These are phyloP conservation scores for Columba janthina DNA, from an alignment of 2,113 vertebrate genomes.

Conservation along the genomic window DNA sequence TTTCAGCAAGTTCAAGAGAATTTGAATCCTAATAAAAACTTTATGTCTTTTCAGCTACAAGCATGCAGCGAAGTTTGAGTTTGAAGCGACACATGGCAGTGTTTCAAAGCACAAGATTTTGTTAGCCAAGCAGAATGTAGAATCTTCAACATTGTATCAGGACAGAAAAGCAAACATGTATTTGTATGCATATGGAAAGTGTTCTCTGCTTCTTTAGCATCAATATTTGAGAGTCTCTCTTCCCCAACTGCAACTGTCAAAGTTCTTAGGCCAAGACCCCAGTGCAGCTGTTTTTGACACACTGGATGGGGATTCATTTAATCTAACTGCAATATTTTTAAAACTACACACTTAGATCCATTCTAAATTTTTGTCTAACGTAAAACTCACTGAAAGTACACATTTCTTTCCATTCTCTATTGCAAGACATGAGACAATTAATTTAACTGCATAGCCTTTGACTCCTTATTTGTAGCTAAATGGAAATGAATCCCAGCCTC, in stretches of 20 bases:
- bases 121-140: neutral
- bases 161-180: neutral
- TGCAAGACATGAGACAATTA: neutral
- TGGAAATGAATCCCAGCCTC: neutral
- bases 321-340: neutral
- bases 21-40: neutral
- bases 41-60: neutral
- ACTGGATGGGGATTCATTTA: neutral
- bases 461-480: neutral
- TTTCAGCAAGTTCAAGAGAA: neutral
- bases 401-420: neutral
- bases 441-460: neutral
- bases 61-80: neutral
- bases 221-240: neutral
- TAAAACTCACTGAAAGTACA: neutral
- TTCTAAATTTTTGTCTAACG: neutral
- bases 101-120: neutral
- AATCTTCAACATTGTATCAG: neutral
- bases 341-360: neutral
- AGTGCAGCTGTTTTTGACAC: neutral
- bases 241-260: neutral
- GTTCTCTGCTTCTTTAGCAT: neutral
- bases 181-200: neutral
- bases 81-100: accelerated
- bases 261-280: neutral